These are phyloP conservation scores for Encarsia formosa DNA, from an alignment of 2,888 invertebrate genomes.

Conservation along the genomic window DNA sequence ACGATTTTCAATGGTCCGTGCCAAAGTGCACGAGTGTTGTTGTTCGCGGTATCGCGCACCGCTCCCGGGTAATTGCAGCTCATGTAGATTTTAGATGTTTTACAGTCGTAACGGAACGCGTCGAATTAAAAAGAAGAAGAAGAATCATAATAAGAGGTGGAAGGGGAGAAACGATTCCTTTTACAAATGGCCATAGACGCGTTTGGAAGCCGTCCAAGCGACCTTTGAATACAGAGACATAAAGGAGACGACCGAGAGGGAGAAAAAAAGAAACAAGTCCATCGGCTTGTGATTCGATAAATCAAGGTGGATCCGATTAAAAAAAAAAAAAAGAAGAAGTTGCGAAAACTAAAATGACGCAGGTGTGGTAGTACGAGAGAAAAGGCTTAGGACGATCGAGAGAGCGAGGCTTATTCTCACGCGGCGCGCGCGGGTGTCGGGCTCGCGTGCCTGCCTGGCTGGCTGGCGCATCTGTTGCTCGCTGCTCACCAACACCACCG, in stretches of 20 bases:
- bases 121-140: no score
- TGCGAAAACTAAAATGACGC: background rate
- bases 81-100: no score
- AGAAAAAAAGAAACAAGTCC: no score
- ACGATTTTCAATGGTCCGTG: conserved; percentile 47
- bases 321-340: background rate
- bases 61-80: no score
- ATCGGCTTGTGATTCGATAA: no score
- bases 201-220: conserved; percentile 48
- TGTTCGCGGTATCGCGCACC: no score
- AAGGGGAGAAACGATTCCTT: conserved; percentile 24
- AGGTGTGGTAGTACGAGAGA: background rate
- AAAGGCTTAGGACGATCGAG: no score
- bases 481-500: conserved; percentile 1
- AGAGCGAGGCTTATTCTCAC: no score
- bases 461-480: conserved; percentile 51
- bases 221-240: conserved; percentile 43
- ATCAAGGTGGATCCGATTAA: background rate
- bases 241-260: conserved; percentile 11
- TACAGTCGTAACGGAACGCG: no score
- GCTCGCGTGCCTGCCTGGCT: conserved; percentile 45
- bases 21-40: conserved; percentile 32
- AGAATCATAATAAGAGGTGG: conserved; percentile 2
- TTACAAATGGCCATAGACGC: conserved; percentile 35
- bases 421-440: no score